A percentile compares a stretch with the other conserved stretches of the same genome.
phyloP scores from a whole-genome alignment of 2,113 vertebrate species.

The Leptosomus discolor region DNA sequence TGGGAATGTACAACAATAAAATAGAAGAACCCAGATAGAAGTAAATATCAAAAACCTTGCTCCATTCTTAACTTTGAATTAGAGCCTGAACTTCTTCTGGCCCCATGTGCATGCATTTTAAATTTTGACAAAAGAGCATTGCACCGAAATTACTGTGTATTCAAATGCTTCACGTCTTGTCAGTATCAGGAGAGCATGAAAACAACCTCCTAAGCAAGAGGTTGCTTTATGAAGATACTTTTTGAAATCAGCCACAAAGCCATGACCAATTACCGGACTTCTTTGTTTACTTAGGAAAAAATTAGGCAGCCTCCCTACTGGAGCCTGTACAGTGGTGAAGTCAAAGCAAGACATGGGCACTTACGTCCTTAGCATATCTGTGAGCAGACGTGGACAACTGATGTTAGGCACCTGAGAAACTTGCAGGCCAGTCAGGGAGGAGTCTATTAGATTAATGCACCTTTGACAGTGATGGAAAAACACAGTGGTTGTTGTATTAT shows the following conservation, averaged over 20 bases:
- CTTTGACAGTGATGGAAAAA: neutral
- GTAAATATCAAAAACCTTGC: neutral
- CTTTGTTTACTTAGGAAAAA: neutral
- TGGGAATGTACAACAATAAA: neutral
- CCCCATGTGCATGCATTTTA: neutral
- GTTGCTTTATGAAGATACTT: neutral
- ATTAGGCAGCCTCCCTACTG: rapidly evolving
- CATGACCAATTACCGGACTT: neutral
- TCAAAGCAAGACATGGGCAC: neutral
- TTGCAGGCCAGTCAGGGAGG: neutral
- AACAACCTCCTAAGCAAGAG: neutral
- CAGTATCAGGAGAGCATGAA: neutral
- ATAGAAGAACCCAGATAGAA: neutral
- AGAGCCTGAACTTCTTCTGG: neutral
- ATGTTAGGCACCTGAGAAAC: neutral
- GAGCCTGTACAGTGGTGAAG: neutral
- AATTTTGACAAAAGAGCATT: neutral
- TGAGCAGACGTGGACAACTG: neutral
- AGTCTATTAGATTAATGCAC: neutral
- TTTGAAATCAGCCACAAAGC: neutral
- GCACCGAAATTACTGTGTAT: neutral
- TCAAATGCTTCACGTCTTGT: neutral
- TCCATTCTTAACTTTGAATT: neutral
- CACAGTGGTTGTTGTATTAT: neutral
- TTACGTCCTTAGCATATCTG: too few relatives aligned